Base-by-base conservation (phyloP, 2,113 vertebrate genomes). In the Peromyscus leucopus region DNA sequence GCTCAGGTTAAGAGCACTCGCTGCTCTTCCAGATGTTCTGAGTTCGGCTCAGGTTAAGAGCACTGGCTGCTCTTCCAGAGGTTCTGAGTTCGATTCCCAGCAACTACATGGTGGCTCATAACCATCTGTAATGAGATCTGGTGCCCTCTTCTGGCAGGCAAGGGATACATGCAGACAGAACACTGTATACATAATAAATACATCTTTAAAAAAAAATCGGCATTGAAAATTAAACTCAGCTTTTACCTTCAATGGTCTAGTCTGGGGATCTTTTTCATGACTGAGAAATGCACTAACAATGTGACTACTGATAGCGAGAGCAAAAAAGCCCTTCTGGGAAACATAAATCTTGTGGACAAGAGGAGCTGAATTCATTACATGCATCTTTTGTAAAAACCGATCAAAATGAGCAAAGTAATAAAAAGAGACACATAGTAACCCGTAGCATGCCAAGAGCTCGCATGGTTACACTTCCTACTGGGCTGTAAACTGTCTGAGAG, bases 401-500 rank as follows among this genome's bases (percentile, higher is more conserved):
- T 46, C 83, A 96, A 97, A 97, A 95, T 80, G 80, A 96, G 76
- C 65, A 96, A 93, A 93, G 91, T 95, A 96, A 95, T 93, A 95
- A 83, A 87, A 97, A 93, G 88, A 96, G 80, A 98, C 84, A 88
- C 83, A 69, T 26, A 83, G 85, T 93, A 88, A 91, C 76, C 51
- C 80, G 82, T 42, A 61, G 82, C 87, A 87, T 48, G 71, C 96
- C 83, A 92, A 95, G 89, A 71, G 95, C 88, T 74, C 86, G 79
- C 85, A 67, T 85, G 93, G 82, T 84, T 96, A 93, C 76, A 91
- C 94, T 97, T 97, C 95, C 89, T 69, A 84, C 86, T 0, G 51
- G 76, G 96, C 96, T 95, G 86, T 96, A 97, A 97, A 97, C 93
- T 84, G 61, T 93, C 97, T 96, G 91, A 96, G 75, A 84, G 61